These are phyloP conservation scores for Bucco capensis DNA, from an alignment of 2,113 vertebrate species.

Conservation along the genomic window DNA sequence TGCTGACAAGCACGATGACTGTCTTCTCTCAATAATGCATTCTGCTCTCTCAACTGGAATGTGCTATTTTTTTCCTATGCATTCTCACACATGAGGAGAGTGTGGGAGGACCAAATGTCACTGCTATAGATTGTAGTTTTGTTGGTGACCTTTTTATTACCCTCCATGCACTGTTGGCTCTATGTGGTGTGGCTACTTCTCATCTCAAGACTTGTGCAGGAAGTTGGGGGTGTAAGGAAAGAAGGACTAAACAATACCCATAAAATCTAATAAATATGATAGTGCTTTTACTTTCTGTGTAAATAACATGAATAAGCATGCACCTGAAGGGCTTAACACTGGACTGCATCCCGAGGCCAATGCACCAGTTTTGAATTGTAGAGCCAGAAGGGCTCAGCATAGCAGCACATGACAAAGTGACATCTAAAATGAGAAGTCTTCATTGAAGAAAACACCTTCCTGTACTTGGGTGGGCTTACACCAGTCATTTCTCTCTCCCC, in stretches of 20 bases:
- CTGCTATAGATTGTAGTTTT: neutral
- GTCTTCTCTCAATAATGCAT: neutral
- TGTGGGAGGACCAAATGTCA: conserved; percentile 54
- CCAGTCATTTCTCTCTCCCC: neutral
- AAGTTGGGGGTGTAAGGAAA: neutral
- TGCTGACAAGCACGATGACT: neutral
- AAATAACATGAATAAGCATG: neutral
- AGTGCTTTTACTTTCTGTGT: neutral
- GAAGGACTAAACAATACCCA: neutral
- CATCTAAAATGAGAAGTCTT: neutral
- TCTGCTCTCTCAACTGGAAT: neutral
- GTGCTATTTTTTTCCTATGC: neutral
- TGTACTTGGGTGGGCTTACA: neutral
- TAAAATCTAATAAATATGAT: neutral
- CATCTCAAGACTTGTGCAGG: neutral
- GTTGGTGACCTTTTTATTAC: neutral
- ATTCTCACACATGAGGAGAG: neutral
- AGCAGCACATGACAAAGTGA: neutral
- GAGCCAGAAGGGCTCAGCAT: neutral
- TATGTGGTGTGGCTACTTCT: neutral
- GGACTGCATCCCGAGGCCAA: neutral
- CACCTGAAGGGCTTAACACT: neutral
- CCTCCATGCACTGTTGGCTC: accelerated
- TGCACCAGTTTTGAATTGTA: neutral
- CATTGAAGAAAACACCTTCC: neutral